Percentiles rank a stretch among this genome's conserved stretches.
These are phyloP conservation scores for Blastobasis lacticolella DNA, from an alignment of 2,888 invertebrate genomes.

Conservation along the genomic window DNA sequence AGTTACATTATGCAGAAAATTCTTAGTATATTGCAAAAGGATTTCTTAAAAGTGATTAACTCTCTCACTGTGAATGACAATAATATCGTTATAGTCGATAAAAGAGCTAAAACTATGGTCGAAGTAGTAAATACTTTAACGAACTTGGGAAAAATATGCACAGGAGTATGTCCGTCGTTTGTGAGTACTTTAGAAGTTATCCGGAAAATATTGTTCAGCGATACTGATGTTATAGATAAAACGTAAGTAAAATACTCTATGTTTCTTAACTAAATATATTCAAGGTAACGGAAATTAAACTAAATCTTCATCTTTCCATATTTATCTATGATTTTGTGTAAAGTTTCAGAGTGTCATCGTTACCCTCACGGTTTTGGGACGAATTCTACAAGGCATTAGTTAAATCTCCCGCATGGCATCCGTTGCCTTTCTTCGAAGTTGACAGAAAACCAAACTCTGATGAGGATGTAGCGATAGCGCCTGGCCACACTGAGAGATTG, in stretches of 20 bases:
- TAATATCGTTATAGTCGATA: no score
- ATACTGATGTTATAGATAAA: conserved; percentile 4
- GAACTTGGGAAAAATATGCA: conserved; percentile 26
- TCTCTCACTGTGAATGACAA: not conserved
- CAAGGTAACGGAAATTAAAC: not conserved
- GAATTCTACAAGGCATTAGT: conserved; percentile 46
- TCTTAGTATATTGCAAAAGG: conserved; percentile 33
- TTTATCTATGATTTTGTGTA: not conserved
- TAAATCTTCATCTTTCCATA: no score
- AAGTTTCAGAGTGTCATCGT: conserved; percentile 40
- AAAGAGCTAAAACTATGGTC: not conserved
- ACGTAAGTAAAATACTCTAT: conserved; percentile 27
- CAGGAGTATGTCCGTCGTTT: conserved; percentile 43
- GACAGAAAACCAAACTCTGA: conserved; percentile 18
- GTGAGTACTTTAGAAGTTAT: conserved; percentile 37
- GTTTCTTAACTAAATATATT: conserved; percentile 1
- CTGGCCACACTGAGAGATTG: conserved; percentile 35
- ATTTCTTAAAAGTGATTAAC: conserved; percentile 14
- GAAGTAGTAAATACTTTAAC: conserved; percentile 27
- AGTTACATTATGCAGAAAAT: conserved; percentile 64
- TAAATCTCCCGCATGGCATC: conserved; percentile 45
- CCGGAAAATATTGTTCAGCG: no score
- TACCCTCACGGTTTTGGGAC: conserved; percentile 48
- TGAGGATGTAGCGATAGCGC: conserved; percentile 30
- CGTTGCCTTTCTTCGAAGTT: conserved; percentile 38